phyloP scores from a whole-genome alignment of 2,888 invertebrate species.

The Mesochorus sp. region DNA sequence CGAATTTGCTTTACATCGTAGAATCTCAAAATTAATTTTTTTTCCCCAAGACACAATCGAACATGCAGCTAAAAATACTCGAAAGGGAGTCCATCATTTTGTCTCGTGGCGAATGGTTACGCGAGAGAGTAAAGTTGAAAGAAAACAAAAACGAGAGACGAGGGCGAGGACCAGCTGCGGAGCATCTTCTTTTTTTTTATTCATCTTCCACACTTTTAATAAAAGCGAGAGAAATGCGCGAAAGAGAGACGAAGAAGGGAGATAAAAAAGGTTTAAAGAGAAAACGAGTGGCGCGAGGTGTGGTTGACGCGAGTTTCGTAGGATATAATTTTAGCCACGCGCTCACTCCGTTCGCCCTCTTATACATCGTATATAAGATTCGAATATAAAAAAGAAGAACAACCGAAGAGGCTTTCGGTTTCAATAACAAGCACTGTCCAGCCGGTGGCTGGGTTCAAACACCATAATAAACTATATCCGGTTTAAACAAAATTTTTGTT shows the following conservation, averaged over 20 bases:
- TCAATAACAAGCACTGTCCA: constrained; percentile 19
- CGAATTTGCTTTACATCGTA: too few relatives aligned
- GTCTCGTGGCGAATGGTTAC: constrained; percentile 9
- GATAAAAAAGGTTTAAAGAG: constrained; percentile 7
- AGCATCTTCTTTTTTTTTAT: not conserved
- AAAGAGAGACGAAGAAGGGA: not conserved
- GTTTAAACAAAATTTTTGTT: constrained; percentile 8
- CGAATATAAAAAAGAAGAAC: constrained; percentile 10
- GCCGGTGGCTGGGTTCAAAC: not conserved
- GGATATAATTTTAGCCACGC: constrained; percentile 56
- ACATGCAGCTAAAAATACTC: too few relatives aligned
- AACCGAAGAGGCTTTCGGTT: constrained; percentile 5
- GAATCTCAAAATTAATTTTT: too few relatives aligned
- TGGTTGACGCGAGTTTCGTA: constrained; percentile 40
- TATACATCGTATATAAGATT: constrained; percentile 8
- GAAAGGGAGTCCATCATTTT: too few relatives aligned
- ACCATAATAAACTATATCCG: constrained; percentile 2
- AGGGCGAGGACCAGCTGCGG: constrained; percentile 54
- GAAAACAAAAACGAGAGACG: too few relatives aligned
- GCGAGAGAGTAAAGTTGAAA: constrained; percentile 4
- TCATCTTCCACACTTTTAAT: not conserved
- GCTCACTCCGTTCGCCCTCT: constrained; percentile 45
- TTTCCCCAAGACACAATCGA: too few relatives aligned
- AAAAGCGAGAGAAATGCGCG: not conserved
- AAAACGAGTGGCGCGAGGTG: not conserved